Percentiles rank a stretch among this genome's conserved stretches.
phyloP scores from a whole-genome alignment of 2,113 vertebrate species.

The Sakesphorus luctuosus region DNA sequence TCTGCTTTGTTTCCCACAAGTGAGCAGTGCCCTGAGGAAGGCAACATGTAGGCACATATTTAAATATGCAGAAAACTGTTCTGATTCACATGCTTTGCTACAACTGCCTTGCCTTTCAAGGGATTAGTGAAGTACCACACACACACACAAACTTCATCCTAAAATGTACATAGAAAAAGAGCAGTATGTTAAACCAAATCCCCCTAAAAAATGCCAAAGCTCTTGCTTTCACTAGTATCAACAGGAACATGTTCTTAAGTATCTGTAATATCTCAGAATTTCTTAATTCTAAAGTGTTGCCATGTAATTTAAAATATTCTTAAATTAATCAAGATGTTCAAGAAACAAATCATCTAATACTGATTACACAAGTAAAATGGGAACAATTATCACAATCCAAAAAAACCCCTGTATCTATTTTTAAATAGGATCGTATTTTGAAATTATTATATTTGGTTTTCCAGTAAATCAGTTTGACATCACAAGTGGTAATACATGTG shows the following conservation, averaged over 20 bases:
- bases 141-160: background rate
- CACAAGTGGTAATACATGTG: background rate
- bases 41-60: background rate
- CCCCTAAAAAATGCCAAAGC: background rate
- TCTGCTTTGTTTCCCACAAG: background rate
- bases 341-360: background rate
- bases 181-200: background rate
- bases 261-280: background rate
- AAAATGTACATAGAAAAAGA: background rate
- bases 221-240: background rate
- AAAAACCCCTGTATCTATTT: rapidly evolving
- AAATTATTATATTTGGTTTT: background rate
- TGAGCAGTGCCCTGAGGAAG: background rate
- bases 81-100: background rate
- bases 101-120: background rate
- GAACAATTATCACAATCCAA: background rate
- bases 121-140: background rate
- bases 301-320: background rate
- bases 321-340: background rate
- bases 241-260: background rate
- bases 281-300: background rate
- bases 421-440: background rate
- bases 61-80: background rate
- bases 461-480: background rate
- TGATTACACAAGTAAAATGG: background rate